phyloP scores from a whole-genome alignment of 2,888 invertebrate species.

The Plebejus anna region DNA sequence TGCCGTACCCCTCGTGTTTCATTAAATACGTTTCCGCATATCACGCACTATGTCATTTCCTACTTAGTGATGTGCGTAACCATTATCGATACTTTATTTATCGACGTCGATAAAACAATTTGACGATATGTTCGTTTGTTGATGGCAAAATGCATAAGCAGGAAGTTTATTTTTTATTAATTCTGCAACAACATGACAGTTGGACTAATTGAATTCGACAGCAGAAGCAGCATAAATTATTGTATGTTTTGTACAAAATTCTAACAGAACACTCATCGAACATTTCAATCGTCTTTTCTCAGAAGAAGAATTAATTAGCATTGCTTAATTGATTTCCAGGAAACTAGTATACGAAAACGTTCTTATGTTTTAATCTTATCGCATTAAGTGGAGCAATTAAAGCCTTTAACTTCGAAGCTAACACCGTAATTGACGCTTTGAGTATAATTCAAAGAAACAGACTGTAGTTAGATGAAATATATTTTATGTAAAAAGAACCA shows the following conservation, averaged over 20 bases:
- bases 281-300: constrained; percentile 21
- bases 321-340: constrained; percentile 2
- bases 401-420: neutral
- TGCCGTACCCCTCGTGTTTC: constrained; percentile 69
- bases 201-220: neutral
- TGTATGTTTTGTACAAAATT: neutral
- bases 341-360: neutral
- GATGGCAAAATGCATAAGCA: no score
- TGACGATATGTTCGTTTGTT: neutral
- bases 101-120: constrained; percentile 40
- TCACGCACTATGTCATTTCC: constrained; percentile 80
- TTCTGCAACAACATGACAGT: no score
- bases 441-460: neutral
- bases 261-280: neutral
- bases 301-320: constrained; percentile 3
- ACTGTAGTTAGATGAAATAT: neutral
- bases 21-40: constrained; percentile 80
- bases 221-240: neutral
- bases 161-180: no score
- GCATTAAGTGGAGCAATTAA: constrained; percentile 13
- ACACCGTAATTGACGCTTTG: constrained; percentile 1
- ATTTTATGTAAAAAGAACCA: neutral
- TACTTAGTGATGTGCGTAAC: constrained; percentile 52
- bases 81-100: constrained; percentile 41
- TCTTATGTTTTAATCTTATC: constrained; percentile 19